Percentiles rank a stretch among this genome's conserved stretches.
Evolutionary conservation across 2,888 invertebrate species (phyloP).

Genomic region (Ophion ventricosus): DNA sequence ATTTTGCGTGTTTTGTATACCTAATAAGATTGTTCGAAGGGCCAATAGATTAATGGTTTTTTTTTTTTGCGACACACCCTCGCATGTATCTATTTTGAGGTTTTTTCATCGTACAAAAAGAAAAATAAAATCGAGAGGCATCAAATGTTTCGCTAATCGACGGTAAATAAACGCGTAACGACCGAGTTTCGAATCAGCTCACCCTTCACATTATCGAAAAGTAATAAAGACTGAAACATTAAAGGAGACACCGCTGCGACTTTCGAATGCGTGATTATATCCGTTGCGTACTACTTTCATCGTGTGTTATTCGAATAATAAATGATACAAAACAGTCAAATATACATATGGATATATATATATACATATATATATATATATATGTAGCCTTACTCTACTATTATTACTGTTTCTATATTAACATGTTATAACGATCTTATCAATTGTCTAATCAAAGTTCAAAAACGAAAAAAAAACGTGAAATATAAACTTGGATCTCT

Average conservation of each 20-base stretch:
- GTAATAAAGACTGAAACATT: constrained; percentile 73
- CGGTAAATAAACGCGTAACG: constrained; percentile 27
- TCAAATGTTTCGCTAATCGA: constrained; percentile 35
- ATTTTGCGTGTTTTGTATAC: not conserved
- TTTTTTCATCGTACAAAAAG: not conserved
- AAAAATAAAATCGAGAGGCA: constrained; percentile 1
- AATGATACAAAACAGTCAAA: constrained; percentile 60
- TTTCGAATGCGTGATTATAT: constrained; percentile 75
- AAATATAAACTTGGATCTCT: constrained; percentile 77
- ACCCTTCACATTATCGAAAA: constrained; percentile 64
- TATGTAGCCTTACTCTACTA: constrained; percentile 76
- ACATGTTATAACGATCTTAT: constrained; percentile 77
- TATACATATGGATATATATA: constrained; percentile 50
- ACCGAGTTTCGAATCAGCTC: constrained; percentile 38
- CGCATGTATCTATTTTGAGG: not conserved
- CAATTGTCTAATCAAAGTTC: constrained; percentile 79
- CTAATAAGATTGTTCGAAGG: not conserved
- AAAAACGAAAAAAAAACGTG: constrained; percentile 63
- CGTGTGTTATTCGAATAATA: constrained; percentile 72
- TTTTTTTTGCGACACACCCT: constrained; percentile 1
- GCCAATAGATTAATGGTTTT: not conserved
- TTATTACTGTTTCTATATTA: constrained; percentile 79
- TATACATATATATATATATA: constrained; percentile 72
- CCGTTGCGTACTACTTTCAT: constrained; percentile 72
- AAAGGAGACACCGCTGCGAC: constrained; percentile 71